Conservation (phyloP, 2,888 invertebrate species). For the Tenthredo distinguenda region DNA sequence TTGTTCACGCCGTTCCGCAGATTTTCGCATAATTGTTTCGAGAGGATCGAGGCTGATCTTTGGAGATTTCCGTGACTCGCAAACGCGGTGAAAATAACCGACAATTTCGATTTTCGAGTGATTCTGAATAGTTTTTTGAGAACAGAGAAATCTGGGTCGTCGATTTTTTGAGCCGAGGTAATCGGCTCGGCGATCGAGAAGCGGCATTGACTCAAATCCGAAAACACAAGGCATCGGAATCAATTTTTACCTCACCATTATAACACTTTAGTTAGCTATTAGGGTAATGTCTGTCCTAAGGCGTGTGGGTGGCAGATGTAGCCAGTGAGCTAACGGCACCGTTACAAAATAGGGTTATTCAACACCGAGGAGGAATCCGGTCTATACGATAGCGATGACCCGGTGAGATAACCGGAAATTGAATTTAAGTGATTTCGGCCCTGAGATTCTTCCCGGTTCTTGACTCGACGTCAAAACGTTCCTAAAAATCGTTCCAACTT, state of each 20-base stretch:
- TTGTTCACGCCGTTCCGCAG: too few relatives aligned
- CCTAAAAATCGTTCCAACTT: background rate
- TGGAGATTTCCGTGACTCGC: too few relatives aligned
- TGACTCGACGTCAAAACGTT: conserved; percentile 12
- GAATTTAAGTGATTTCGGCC: conserved; percentile 45
- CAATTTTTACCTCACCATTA: conserved; percentile 42
- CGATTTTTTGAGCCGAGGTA: background rate
- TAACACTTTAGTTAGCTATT: conserved; percentile 63
- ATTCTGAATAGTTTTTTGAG: background rate
- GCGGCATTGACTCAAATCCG: background rate
- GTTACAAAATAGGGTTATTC: conserved; percentile 46
- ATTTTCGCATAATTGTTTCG: too few relatives aligned
- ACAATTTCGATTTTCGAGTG: background rate
- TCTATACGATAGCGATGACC: conserved; percentile 49
- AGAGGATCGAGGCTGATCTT: too few relatives aligned
- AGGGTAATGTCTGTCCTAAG: conserved; percentile 74
- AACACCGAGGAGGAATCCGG: conserved; percentile 35
- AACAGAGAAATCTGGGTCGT: background rate
- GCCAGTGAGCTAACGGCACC: conserved; percentile 45
- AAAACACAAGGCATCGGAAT: conserved; percentile 24
- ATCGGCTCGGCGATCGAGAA: background rate
- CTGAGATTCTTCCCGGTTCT: conserved; percentile 16
- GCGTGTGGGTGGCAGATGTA: conserved; percentile 74
- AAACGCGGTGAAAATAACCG: background rate
- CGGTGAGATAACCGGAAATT: conserved; percentile 42